phyloP scores from a whole-genome alignment of 2,113 vertebrate species.

The Chamaea fasciata region DNA sequence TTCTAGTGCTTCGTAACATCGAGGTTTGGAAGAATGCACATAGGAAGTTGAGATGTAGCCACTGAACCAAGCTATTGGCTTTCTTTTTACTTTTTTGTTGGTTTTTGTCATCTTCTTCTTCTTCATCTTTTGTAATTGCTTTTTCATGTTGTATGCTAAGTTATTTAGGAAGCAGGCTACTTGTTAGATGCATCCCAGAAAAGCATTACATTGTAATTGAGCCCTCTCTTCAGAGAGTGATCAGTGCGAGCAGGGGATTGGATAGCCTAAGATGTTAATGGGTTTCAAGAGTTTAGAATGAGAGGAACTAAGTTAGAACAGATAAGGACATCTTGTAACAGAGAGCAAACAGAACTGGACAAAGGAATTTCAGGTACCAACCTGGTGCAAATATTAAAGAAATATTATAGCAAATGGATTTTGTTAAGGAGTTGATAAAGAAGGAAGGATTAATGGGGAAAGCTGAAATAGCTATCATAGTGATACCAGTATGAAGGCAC shows the following conservation, averaged over 20 bases:
- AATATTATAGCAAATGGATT: background rate
- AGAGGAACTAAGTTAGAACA: background rate
- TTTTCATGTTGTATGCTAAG: background rate
- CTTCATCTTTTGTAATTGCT: background rate
- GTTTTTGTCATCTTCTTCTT: background rate
- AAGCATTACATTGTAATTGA: background rate
- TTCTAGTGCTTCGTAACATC: background rate
- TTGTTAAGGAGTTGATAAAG: background rate
- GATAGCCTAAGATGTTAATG: background rate
- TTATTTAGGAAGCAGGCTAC: background rate
- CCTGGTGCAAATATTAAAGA: background rate
- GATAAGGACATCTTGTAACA: background rate
- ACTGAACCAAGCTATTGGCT: background rate
- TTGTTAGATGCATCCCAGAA: background rate
- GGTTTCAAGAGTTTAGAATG: background rate
- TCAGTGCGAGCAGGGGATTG: background rate
- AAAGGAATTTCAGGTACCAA: background rate
- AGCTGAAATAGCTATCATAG: background rate
- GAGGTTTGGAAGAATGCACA: background rate
- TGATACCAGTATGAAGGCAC: background rate
- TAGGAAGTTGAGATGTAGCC: background rate
- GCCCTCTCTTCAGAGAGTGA: background rate
- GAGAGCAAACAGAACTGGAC: background rate
- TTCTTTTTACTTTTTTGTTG: background rate
- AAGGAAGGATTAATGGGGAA: background rate